Evolutionary conservation across 2,888 invertebrate species (phyloP).

Genomic region (Drosophila imparisetae): DNA sequence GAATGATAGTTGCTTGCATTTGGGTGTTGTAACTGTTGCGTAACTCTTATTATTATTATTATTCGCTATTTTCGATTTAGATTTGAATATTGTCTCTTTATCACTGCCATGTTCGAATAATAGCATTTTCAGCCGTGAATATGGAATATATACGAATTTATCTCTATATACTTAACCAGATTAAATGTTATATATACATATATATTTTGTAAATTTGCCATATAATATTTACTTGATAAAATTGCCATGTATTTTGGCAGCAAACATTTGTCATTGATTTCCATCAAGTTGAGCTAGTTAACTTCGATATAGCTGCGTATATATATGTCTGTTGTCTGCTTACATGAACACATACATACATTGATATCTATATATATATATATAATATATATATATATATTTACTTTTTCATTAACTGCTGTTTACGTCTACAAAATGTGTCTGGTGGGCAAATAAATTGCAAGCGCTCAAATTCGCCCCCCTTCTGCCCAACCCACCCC

Average conservation of each 20-base stretch:
- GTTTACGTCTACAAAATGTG: slow-evolving; percentile 49
- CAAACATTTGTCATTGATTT: not conserved
- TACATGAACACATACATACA: not conserved
- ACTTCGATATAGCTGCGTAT: not conserved
- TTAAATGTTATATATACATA: not conserved
- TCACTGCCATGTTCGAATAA: not conserved
- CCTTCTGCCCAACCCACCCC: not conserved
- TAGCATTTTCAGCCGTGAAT: not conserved
- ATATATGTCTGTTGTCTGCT: not conserved
- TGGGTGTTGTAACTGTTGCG: not conserved
- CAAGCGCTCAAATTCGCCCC: slow-evolving; percentile 6
- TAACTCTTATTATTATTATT: not conserved
- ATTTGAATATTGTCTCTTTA: not conserved
- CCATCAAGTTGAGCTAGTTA: not conserved
- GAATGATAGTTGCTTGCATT: not conserved
- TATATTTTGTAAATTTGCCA: not conserved
- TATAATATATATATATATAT: not conserved
- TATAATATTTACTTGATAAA: not conserved
- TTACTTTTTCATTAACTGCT: slow-evolving; percentile 34
- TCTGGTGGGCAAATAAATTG: slow-evolving; percentile 68
- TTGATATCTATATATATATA: not conserved
- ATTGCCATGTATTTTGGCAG: not conserved
- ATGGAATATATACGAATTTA: not conserved
- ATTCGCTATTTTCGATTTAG: not conserved
- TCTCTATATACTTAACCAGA: not conserved